Percentiles rank a stretch among this genome's conserved stretches.
These are phyloP conservation scores for Corella eumyota DNA, from an alignment of 23 tunicate genomes.

Conservation along the genomic window DNA sequence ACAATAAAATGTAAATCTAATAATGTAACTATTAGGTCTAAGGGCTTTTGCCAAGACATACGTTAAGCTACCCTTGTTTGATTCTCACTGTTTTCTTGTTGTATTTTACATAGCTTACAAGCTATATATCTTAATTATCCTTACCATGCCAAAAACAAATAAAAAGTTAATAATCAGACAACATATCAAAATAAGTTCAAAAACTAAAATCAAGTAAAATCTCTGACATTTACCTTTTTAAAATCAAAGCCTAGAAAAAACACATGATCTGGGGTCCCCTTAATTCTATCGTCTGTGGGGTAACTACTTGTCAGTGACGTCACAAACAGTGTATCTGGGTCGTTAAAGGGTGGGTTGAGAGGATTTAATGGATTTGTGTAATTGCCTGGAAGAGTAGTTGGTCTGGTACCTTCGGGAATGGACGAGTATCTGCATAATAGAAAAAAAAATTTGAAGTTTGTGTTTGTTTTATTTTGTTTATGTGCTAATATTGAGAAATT, in stretches of 20 bases:
- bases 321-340: conserved; percentile 6
- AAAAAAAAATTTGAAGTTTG: neutral
- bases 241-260: conserved; percentile 80
- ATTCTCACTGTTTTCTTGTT: neutral
- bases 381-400: conserved; percentile 2
- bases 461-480: neutral
- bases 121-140: too few relatives aligned
- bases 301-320: conserved; percentile 7
- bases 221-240: conserved; percentile 21
- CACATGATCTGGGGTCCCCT: conserved; percentile 36
- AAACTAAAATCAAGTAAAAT: neutral
- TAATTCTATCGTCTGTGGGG: conserved; percentile 5
- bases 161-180: too few relatives aligned
- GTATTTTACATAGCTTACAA: too few relatives aligned
- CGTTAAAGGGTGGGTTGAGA: conserved; percentile 13
- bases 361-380: conserved; percentile 17
- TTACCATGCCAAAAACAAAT: too few relatives aligned
- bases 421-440: conserved; percentile 6
- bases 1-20: neutral
- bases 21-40: too few relatives aligned
- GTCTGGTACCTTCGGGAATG: neutral
- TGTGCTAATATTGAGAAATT: neutral
- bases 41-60: too few relatives aligned
- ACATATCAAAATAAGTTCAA: too few relatives aligned
- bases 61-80: neutral